Evolutionary conservation across 2,113 vertebrate species (phyloP).

Genomic region (Sylvia atricapilla): DNA sequence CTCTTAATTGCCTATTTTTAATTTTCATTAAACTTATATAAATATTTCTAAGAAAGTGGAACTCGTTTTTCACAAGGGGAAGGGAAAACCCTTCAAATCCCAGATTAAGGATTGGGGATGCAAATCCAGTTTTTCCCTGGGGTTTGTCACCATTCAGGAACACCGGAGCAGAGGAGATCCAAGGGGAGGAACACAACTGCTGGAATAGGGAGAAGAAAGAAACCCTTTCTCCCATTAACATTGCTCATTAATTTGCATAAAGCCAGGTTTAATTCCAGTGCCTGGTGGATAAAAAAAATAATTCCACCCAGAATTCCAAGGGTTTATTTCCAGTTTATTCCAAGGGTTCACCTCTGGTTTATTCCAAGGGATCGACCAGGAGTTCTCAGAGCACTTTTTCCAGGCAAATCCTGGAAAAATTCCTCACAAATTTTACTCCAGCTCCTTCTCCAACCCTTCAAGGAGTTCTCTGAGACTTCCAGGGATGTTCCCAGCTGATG

Average conservation of each 20-base stretch:
- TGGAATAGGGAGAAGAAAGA: rapidly evolving
- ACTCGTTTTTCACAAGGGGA: background rate
- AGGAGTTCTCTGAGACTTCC: background rate
- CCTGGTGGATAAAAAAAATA: background rate
- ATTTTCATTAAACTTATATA: too few relatives aligned
- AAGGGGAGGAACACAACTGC: rapidly evolving
- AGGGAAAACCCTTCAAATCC: background rate
- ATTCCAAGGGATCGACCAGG: background rate
- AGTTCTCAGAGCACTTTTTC: background rate
- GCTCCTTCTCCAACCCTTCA: background rate
- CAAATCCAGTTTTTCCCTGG: background rate
- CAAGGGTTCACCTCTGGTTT: background rate
- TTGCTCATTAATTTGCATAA: rapidly evolving
- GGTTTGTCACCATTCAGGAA: rapidly evolving
- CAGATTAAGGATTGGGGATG: rapidly evolving
- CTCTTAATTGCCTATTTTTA: too few relatives aligned
- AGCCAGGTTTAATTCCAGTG: background rate
- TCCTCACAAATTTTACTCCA: background rate
- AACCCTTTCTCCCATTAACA: rapidly evolving
- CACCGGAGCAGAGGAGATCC: rapidly evolving
- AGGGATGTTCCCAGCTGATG: rapidly evolving
- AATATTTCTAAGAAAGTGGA: too few relatives aligned
- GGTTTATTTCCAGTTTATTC: background rate
- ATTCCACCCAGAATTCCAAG: background rate
- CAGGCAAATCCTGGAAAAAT: background rate